Percentiles rank a stretch among this genome's conserved stretches.
Evolutionary conservation across 2,797 vertebrate genomes (phyloP).

Genomic region (Onychomys leucogaster): DNA sequence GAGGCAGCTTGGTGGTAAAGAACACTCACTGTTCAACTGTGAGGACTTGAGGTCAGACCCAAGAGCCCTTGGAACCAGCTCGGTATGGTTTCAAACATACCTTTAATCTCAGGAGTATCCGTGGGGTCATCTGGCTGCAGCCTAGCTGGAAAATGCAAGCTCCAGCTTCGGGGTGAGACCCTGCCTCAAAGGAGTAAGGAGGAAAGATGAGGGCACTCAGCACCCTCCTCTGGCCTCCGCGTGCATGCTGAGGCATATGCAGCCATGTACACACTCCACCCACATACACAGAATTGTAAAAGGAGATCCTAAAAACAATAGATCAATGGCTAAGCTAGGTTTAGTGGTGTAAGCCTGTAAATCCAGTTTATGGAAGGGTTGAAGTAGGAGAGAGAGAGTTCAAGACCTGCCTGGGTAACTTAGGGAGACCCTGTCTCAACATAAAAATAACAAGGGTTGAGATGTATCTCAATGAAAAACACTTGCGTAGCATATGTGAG

Average conservation of each 20-base stretch:
- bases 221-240: neutral
- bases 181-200: too few species aligned
- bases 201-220: too few species aligned
- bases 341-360: neutral
- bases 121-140: neutral
- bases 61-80: neutral
- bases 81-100: neutral
- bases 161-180: neutral
- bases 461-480: neutral
- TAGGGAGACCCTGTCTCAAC: neutral
- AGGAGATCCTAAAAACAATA: neutral
- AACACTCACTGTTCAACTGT: neutral
- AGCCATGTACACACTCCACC: neutral
- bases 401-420: neutral
- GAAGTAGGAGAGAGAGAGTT: neutral
- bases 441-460: neutral
- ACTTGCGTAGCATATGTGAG: neutral
- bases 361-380: neutral
- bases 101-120: neutral
- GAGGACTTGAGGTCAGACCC: neutral
- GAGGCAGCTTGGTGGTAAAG: neutral
- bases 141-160: neutral
- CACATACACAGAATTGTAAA: neutral
- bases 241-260: neutral
- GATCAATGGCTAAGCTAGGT: neutral